Evolutionary conservation across 2,113 vertebrate species (phyloP).

Genomic region (Sciurus niger): DNA sequence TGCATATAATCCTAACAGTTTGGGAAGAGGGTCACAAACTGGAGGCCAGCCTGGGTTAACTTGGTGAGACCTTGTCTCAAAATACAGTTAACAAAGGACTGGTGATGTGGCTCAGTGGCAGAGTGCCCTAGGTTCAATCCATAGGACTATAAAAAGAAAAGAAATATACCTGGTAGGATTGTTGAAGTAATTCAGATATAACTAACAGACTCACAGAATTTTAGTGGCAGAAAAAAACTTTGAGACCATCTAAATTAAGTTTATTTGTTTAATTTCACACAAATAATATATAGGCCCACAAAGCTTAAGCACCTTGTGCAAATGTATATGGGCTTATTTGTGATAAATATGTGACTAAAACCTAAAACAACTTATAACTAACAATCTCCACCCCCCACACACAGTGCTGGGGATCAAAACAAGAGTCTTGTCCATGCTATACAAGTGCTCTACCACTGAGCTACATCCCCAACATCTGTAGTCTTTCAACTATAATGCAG

Average conservation of each 20-base stretch:
- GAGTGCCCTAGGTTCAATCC: too few species aligned
- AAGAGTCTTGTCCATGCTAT: not conserved
- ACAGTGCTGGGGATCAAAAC: not conserved
- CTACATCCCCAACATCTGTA: not conserved
- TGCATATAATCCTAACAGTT: too few species aligned
- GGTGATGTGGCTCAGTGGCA: too few species aligned
- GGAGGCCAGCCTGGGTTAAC: too few species aligned
- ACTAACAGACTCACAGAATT: slow-evolving; percentile 41
- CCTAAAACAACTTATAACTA: not conserved
- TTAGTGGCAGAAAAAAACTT: not conserved
- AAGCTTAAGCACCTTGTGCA: not conserved
- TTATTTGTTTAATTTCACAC: slow-evolving; percentile 34
- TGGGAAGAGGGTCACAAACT: too few species aligned
- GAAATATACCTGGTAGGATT: not conserved
- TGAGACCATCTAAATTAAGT: slow-evolving; percentile 18
- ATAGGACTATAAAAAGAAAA: too few species aligned
- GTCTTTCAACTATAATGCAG: not conserved
- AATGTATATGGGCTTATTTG: not conserved
- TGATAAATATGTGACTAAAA: slow-evolving; percentile 47
- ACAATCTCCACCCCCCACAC: not conserved
- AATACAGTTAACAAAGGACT: too few species aligned
- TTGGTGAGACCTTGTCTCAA: too few species aligned
- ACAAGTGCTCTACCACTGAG: not conserved
- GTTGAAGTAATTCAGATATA: slow-evolving; percentile 32
- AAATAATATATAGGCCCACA: not conserved